A percentile compares a stretch with the other conserved stretches of the same genome.
Conservation (phyloP, 2,797 vertebrate species). For the Remorina albescens region DNA sequence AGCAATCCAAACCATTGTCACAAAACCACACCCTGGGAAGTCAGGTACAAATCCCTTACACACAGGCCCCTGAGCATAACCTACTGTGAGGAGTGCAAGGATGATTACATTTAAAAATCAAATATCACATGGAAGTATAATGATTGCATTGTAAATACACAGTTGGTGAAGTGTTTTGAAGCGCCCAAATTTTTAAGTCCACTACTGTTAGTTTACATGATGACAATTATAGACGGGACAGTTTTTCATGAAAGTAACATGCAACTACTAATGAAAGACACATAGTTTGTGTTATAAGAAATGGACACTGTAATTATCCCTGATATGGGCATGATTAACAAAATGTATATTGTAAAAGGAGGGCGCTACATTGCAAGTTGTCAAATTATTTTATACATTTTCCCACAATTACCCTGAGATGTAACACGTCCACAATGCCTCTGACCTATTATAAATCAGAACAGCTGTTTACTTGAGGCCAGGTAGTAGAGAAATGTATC, state of each 20-base stretch:
- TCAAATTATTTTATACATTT: not conserved
- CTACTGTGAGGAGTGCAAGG: not conserved
- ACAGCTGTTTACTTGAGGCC: not conserved
- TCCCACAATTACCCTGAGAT: too few species aligned
- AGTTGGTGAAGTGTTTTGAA: not conserved
- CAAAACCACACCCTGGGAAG: slow-evolving; percentile 8
- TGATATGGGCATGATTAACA: too few species aligned
- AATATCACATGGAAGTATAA: not conserved
- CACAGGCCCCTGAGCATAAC: not conserved
- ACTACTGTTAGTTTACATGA: not conserved
- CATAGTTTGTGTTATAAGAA: not conserved
- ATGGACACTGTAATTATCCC: not conserved
- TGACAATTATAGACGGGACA: too few species aligned
- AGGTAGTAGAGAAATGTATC: accelerated
- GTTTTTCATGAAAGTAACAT: not conserved
- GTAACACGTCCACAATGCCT: not conserved
- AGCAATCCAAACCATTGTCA: not conserved
- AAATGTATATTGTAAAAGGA: too few species aligned
- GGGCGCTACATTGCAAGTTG: too few species aligned
- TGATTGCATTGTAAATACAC: not conserved
- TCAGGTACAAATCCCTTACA: slow-evolving; percentile 1
- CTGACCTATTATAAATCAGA: not conserved
- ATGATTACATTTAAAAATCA: too few species aligned
- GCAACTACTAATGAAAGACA: not conserved
- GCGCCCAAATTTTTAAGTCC: not conserved